phyloP scores from a whole-genome alignment of 1,140 invertebrate genomes.

The Steinernema feltiae region DNA sequence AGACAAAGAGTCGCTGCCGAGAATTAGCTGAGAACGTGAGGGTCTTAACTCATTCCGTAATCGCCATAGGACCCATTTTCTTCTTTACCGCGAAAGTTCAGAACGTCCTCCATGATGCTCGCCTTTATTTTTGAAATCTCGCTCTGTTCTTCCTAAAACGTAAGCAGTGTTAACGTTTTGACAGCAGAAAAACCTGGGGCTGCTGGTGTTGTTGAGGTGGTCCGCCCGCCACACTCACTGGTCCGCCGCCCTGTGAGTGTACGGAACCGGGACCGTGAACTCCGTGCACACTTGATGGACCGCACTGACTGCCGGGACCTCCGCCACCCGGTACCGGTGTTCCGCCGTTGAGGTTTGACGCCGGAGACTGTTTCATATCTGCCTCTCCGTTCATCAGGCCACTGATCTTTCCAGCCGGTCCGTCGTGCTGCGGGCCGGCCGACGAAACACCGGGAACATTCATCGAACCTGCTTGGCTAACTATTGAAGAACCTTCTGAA shows the following conservation, averaged over 20 bases:
- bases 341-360: background rate
- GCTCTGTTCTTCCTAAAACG: background rate
- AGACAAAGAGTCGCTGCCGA: background rate
- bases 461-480: conserved; percentile 10
- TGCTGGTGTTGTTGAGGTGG: background rate
- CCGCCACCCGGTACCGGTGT: background rate
- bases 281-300: background rate
- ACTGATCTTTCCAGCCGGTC: background rate
- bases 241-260: background rate
- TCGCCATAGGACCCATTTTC: background rate
- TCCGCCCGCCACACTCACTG: background rate
- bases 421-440: background rate
- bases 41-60: background rate
- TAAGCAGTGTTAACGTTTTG: background rate
- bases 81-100: background rate
- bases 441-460: background rate
- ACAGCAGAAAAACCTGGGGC: background rate
- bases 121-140: background rate
- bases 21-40: background rate
- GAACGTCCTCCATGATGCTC: conserved; percentile 6
- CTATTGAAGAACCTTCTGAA: background rate
- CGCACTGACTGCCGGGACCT: conserved; percentile 1
- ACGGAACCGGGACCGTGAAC: background rate
- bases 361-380: background rate
- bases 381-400: background rate